Percentiles rank a stretch among this genome's conserved stretches.
Conservation (phyloP, 2,113 vertebrate species). For the Phylloscopus whistleri region DNA sequence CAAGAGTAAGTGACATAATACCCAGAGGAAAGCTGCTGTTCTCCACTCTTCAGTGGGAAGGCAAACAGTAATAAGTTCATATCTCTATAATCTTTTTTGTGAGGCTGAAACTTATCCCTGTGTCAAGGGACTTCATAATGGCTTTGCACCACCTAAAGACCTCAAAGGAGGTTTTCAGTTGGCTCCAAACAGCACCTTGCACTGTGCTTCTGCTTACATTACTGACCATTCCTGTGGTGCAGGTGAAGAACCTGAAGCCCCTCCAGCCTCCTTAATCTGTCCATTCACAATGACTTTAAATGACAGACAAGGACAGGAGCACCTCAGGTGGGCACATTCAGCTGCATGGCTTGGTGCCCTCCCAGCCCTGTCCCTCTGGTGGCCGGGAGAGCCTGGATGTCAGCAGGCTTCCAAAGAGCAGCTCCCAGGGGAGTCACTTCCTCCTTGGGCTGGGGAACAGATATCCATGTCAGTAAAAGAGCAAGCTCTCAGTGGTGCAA, state of each 20-base stretch:
- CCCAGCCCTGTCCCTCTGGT: background rate
- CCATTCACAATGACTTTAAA: background rate
- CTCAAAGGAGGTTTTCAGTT: background rate
- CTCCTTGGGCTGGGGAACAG: background rate
- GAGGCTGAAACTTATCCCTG: background rate
- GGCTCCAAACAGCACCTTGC: background rate
- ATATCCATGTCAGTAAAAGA: rapidly evolving
- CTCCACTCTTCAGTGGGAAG: background rate
- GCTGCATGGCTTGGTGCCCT: rapidly evolving
- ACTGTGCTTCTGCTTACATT: background rate
- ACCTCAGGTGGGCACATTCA: background rate
- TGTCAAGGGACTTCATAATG: background rate
- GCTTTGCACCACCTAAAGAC: background rate
- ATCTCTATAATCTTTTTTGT: background rate
- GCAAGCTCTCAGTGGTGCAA: background rate
- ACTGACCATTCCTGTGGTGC: rapidly evolving
- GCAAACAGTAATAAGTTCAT: background rate
- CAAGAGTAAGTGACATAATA: background rate
- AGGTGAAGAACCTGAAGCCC: background rate
- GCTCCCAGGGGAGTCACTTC: background rate
- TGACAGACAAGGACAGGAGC: background rate
- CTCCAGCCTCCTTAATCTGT: background rate
- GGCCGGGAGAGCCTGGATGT: background rate
- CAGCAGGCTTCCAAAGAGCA: background rate
- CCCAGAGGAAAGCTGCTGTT: background rate